A percentile compares a stretch with the other conserved stretches of the same genome.
phyloP scores from a whole-genome alignment of 2,888 invertebrate species.

The Pterostichus madidus region DNA sequence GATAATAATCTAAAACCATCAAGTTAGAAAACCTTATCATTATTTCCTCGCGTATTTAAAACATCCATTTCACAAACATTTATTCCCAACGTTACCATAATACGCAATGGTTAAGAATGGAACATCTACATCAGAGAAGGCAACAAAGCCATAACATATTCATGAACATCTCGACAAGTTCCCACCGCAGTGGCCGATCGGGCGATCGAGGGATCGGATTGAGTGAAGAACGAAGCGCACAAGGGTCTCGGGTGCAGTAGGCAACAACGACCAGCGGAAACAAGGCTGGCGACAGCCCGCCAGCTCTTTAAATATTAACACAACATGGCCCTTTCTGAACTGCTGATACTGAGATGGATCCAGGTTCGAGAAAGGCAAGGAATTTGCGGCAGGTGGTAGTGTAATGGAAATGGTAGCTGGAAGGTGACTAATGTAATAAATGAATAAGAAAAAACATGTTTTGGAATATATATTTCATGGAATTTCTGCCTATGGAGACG shows the following conservation, averaged over 20 bases:
- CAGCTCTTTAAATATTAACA: conserved; percentile 45
- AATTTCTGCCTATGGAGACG: too few species aligned
- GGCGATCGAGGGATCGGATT: conserved; percentile 13
- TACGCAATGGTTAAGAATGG: conserved; percentile 24
- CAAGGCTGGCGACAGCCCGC: conserved; percentile 1
- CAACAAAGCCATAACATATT: conserved; percentile 58
- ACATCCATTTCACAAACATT: conserved; percentile 7
- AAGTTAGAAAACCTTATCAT: too few species aligned
- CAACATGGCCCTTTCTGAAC: not conserved
- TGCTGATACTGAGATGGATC: not conserved
- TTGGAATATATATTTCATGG: too few species aligned
- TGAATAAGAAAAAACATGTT: too few species aligned
- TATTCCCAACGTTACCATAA: conserved; percentile 3
- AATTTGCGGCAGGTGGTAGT: too few species aligned
- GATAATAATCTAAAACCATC: too few species aligned
- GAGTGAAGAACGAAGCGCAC: not conserved
- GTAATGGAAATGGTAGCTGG: too few species aligned
- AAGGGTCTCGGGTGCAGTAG: not conserved
- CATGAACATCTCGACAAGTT: conserved; percentile 57
- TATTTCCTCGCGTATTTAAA: not conserved
- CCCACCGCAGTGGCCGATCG: conserved; percentile 36
- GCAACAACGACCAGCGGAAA: conserved; percentile 3
- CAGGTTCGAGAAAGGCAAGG: not conserved
- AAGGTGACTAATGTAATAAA: too few species aligned
- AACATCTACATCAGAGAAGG: conserved; percentile 39